phyloP scores from a whole-genome alignment of 1,140 invertebrate genomes.

The Calliopsis andreniformis region DNA sequence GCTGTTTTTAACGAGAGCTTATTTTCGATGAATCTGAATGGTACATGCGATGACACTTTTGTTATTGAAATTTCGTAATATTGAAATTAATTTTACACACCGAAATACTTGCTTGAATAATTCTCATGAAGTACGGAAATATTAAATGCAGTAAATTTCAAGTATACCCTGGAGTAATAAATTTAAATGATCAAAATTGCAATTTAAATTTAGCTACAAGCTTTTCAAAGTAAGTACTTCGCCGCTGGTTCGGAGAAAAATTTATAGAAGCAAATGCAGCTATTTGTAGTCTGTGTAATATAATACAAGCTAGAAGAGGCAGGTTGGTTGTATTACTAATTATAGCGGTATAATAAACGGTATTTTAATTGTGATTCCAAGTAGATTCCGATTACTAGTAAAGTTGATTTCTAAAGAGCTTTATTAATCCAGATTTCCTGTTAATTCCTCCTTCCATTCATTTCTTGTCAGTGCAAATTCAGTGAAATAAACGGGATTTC shows the following conservation, averaged over 20 bases:
- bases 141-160: neutral
- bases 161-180: neutral
- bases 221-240: too few relatives aligned
- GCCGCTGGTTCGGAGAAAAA: too few relatives aligned
- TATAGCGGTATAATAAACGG: neutral
- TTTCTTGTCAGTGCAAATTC: neutral
- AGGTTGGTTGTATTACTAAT: too few relatives aligned
- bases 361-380: neutral
- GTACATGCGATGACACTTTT: too few relatives aligned
- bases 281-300: too few relatives aligned
- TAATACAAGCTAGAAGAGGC: too few relatives aligned
- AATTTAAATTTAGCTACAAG: neutral
- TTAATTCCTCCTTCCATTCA: neutral
- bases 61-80: too few relatives aligned
- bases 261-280: too few relatives aligned
- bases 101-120: too few relatives aligned
- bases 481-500: neutral
- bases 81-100: too few relatives aligned
- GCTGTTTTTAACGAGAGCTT: too few relatives aligned
- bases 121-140: neutral
- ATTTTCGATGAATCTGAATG: too few relatives aligned
- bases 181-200: conserved; percentile 5
- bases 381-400: neutral
- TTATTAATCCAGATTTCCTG: neutral
- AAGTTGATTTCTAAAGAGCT: neutral